These are phyloP conservation scores for Poliocrania exsul DNA, from an alignment of 2,797 vertebrate genomes.

Conservation along the genomic window DNA sequence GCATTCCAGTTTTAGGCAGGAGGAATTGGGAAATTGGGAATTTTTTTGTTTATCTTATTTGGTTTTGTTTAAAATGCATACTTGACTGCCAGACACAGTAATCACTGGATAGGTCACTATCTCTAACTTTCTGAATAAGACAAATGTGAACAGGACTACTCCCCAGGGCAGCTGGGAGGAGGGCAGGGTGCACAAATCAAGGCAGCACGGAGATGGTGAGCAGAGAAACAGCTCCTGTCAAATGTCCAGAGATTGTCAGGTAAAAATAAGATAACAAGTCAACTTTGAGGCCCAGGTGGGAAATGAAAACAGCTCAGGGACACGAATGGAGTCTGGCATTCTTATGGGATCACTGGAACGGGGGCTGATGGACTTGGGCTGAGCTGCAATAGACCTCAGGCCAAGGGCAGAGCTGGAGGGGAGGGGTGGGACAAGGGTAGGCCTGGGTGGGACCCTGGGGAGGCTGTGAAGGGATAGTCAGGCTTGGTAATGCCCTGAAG, in stretches of 20 bases:
- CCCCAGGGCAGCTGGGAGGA: fast-evolving
- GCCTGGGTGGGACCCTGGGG: neutral
- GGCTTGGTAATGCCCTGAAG: neutral
- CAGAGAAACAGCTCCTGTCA: neutral
- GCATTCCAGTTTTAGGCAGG: neutral
- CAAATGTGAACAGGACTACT: neutral
- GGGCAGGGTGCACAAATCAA: fast-evolving
- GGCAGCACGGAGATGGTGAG: neutral
- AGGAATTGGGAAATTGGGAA: neutral
- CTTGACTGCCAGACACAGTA: neutral
- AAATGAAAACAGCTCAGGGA: neutral
- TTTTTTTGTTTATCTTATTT: neutral
- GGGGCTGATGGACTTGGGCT: neutral
- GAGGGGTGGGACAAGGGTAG: neutral
- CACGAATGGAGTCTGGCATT: neutral
- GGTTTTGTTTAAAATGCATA: neutral
- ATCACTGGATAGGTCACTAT: neutral
- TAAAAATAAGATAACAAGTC: neutral
- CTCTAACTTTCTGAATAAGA: neutral
- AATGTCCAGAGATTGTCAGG: neutral
- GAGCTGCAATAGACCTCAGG: neutral
- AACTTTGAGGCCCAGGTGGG: neutral
- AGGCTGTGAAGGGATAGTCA: neutral
- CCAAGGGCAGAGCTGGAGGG: neutral
- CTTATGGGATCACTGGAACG: neutral